Evolutionary conservation across 1,140 invertebrate genomes (phyloP), one percentile per base, ranked within the genome.

Genomic region (Tetramorium alpestre): DNA sequence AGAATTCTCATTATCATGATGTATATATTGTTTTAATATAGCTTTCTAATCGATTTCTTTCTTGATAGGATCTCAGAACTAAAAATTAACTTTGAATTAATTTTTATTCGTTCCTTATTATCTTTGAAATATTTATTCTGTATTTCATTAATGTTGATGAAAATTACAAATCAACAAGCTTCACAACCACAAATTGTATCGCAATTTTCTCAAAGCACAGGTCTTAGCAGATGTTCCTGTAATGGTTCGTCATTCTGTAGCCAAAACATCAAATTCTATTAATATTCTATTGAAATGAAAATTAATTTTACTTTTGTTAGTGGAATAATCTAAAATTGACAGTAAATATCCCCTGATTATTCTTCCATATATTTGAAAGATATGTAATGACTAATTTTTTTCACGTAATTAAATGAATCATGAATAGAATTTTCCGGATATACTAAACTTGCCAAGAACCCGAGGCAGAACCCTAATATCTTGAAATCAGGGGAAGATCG

Each of bases 1-100:
- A 73, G 51, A n/a, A 11, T 28, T n/a, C 10, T 58, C 41, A 82
- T 73, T 82, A 73, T 8, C 13, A 72, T n/a, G 22, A 47, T 28
- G 51, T 25, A 22, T 25, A 22, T 65, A 58, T n/a, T 58, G 65
- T 33, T 72, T 81, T n/a, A 28, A n/a, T 67, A 47, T 6, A 33
- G 16, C 18, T 25, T 7, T 44, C 38, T 3, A 33, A n/a, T 49
- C 13, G 11, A 56, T 22, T 64, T 38, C 22, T 33, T 38, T 22
- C 13, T 22, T n/a, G 3, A 8, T 28, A 1, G 10, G 2, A 22
- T 33, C 10, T 22, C 10, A 6, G 16, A 67, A 41, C 11, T 16
- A 51, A 8, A 47, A 47, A 47, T 8, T 18, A 38, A 25, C 28
- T 70, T 16, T 5, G 8, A 76, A 16, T 65, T 65, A 8, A 65